These are phyloP conservation scores for Melanotaenia boesemani DNA, from an alignment of 2,797 vertebrate species.

Conservation along the genomic window DNA sequence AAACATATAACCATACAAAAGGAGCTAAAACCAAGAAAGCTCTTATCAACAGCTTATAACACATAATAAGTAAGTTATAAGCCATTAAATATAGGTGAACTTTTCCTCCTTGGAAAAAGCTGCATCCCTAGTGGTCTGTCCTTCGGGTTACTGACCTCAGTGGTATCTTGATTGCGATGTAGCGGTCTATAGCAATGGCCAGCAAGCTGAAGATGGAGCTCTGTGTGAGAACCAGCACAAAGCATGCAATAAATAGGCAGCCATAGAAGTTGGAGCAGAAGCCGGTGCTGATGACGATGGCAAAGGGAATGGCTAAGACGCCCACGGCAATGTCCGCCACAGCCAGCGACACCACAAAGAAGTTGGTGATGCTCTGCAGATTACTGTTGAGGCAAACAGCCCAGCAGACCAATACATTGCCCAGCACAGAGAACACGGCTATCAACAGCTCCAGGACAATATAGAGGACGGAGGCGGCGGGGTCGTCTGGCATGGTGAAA, in stretches of 20 bases:
- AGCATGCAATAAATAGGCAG: slow-evolving; percentile 97
- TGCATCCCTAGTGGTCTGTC: too few species aligned
- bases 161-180: slow-evolving; percentile 94
- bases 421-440: slow-evolving; percentile 90
- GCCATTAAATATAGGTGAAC: not conserved
- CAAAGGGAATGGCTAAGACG: slow-evolving; percentile 93
- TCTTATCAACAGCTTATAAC: not conserved
- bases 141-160: slow-evolving; percentile 87
- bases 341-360: slow-evolving; percentile 95
- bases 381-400: slow-evolving; percentile 94
- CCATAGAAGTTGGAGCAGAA: slow-evolving; percentile 95
- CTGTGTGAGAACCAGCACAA: slow-evolving; percentile 95
- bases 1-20: too few species aligned
- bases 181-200: slow-evolving; percentile 95
- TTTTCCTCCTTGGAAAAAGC: not conserved
- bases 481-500: slow-evolving; percentile 85
- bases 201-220: slow-evolving; percentile 98
- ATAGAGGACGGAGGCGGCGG: slow-evolving; percentile 78
- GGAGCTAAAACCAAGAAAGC: too few species aligned
- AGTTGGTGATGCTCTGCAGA: slow-evolving; percentile 97
- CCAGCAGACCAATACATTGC: slow-evolving; percentile 97
- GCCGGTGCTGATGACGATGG: slow-evolving; percentile 93
- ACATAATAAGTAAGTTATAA: not conserved
- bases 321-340: slow-evolving; percentile 96
- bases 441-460: slow-evolving; percentile 93